These are phyloP conservation scores for Takifugu rubripes DNA, from an alignment of 2,797 vertebrate species.

Conservation along the genomic window DNA sequence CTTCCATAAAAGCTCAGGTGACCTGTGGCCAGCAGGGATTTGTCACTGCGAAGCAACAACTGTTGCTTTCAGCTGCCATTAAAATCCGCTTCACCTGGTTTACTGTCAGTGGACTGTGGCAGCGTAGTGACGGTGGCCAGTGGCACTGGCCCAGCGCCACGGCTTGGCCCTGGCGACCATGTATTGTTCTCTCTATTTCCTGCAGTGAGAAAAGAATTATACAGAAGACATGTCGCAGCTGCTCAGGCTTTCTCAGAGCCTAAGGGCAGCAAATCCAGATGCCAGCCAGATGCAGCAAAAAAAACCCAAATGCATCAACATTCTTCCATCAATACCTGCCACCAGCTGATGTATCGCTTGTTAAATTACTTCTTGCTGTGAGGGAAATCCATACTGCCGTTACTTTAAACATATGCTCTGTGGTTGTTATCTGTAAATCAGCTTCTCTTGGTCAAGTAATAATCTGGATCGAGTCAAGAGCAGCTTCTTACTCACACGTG, in stretches of 20 bases:
- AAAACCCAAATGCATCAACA: background rate
- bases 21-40: too few species aligned
- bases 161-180: background rate
- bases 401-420: slow-evolving; percentile 1
- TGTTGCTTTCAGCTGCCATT: too few species aligned
- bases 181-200: background rate
- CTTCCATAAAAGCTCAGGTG: too few species aligned
- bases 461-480: background rate
- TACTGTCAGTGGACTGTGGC: background rate
- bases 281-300: background rate
- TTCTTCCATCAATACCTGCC: background rate
- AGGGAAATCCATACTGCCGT: slow-evolving; percentile 22
- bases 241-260: background rate
- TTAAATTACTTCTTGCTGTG: slow-evolving; percentile 22
- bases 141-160: background rate
- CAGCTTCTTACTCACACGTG: background rate
- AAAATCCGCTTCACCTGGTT: too few species aligned
- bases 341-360: slow-evolving; percentile 13
- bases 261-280: background rate
- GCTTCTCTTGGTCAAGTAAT: slow-evolving; percentile 14
- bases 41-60: too few species aligned
- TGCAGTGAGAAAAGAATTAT: background rate
- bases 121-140: background rate
- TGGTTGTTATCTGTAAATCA: background rate
- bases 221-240: background rate